Percentiles rank a stretch among this genome's conserved stretches.
Evolutionary conservation across 2,113 vertebrate genomes (phyloP).

Genomic region (Urocynchramus pylzowi): DNA sequence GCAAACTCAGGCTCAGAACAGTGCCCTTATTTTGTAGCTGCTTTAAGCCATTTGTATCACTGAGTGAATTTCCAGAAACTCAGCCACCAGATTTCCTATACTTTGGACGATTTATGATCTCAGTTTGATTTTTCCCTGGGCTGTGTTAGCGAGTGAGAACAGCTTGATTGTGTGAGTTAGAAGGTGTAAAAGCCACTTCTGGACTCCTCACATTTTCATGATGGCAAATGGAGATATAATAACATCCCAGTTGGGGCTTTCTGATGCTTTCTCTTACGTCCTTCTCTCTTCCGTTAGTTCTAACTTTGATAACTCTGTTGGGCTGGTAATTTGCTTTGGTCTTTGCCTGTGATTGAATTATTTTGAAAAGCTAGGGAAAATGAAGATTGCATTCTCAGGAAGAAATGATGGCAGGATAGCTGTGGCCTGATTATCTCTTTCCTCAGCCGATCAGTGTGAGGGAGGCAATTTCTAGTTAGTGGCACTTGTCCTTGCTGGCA

Average conservation of each 20-base stretch:
- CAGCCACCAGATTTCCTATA: background rate
- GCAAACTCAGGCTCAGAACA: background rate
- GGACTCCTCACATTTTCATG: background rate
- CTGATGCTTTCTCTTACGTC: background rate
- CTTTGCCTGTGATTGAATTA: background rate
- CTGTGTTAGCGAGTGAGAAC: background rate
- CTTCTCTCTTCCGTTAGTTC: background rate
- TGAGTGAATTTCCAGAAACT: background rate
- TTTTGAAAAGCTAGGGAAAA: background rate
- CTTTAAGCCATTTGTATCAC: background rate
- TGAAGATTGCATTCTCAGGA: background rate
- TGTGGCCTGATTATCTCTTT: background rate
- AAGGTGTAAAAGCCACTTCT: background rate
- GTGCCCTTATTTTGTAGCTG: background rate
- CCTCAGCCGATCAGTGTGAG: background rate
- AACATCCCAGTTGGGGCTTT: background rate
- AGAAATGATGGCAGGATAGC: background rate
- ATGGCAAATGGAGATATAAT: background rate
- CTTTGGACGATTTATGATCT: background rate
- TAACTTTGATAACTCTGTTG: background rate
- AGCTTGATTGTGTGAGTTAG: background rate
- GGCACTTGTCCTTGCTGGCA: background rate
- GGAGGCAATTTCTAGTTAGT: background rate
- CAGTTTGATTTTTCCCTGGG: background rate
- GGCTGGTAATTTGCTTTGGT: background rate